Evolutionary conservation across 2,797 vertebrate species (phyloP).

Genomic region (Florisuga fusca): DNA sequence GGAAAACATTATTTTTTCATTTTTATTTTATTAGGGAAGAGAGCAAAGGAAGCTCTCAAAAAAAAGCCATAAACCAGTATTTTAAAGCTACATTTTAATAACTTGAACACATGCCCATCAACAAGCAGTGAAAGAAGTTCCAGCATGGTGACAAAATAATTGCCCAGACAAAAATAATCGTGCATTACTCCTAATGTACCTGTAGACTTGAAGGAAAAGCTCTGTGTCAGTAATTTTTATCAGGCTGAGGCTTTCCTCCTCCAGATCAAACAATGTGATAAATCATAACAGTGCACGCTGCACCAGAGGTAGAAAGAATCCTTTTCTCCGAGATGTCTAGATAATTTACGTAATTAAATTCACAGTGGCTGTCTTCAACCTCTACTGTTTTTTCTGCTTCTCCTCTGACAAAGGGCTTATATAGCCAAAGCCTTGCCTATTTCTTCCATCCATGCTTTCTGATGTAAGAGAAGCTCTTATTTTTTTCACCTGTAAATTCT

Average conservation of each 20-base stretch:
- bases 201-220: neutral
- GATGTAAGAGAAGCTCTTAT: neutral
- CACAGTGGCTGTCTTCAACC: neutral
- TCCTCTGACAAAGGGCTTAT: neutral
- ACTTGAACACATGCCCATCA: neutral
- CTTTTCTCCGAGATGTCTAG: neutral
- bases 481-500: neutral
- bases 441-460: neutral
- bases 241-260: neutral
- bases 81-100: neutral
- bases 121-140: neutral
- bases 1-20: neutral
- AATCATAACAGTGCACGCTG: neutral
- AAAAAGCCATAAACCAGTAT: neutral
- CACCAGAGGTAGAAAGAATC: neutral
- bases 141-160: neutral
- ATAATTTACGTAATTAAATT: conserved; percentile 1
- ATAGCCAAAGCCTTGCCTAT: neutral
- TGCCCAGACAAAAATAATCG: neutral
- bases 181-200: neutral
- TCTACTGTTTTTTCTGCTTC: neutral
- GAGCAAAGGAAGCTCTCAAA: neutral
- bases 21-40: neutral
- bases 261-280: neutral
- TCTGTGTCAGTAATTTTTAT: neutral